Percentiles rank a stretch among this genome's conserved stretches.
Evolutionary conservation across 2,888 invertebrate species (phyloP).

Genomic region (Rotaria macrura): DNA sequence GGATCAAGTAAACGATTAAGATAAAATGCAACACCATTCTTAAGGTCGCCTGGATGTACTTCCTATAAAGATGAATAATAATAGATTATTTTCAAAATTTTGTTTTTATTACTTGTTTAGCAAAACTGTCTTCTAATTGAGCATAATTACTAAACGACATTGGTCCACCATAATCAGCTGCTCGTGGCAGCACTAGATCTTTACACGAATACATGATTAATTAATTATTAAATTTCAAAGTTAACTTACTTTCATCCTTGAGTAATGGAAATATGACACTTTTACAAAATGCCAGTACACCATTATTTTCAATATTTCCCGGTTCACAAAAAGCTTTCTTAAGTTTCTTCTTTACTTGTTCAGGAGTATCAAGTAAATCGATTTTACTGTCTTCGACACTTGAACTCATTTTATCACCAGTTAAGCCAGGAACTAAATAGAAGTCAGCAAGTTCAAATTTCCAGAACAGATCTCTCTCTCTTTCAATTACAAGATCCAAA

Average conservation of each 20-base stretch:
- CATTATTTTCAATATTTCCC: slow-evolving; percentile 83
- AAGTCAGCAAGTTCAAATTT: no score
- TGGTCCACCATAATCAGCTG: slow-evolving; percentile 29
- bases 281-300: slow-evolving; percentile 81
- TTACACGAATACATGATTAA: not conserved
- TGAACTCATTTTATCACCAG: slow-evolving; percentile 69
- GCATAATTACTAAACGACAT: slow-evolving; percentile 11
- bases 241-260: slow-evolving; percentile 45
- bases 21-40: not conserved
- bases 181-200: slow-evolving; percentile 20
- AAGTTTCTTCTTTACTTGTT: slow-evolving; percentile 78
- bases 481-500: no score
- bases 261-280: slow-evolving; percentile 77
- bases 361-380: slow-evolving; percentile 79
- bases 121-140: slow-evolving; percentile 25
- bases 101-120: not conserved
- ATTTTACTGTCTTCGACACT: slow-evolving; percentile 98
- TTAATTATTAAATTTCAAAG: not conserved
- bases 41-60: slow-evolving; percentile 31
- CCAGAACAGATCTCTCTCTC: no score
- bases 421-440: slow-evolving; percentile 47
- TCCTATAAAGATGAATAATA: not conserved
- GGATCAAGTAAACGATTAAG: slow-evolving; percentile 28
- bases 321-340: slow-evolving; percentile 58
- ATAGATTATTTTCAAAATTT: not conserved